Base-by-base conservation (phyloP, 2,888 invertebrate species). In the Elysia crispata region DNA sequence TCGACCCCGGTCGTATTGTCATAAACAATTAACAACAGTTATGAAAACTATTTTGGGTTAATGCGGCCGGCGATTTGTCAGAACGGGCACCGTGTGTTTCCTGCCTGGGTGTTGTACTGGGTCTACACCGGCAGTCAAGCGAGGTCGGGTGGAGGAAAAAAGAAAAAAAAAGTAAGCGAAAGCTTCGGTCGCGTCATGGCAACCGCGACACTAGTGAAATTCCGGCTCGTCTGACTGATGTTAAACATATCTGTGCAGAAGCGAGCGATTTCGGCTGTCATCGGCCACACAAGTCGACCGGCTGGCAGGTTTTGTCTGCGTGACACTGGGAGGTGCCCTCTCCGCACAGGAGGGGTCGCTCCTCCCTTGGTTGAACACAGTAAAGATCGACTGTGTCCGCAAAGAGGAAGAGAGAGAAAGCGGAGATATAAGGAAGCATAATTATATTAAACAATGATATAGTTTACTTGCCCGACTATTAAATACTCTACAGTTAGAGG, bases 11-110 rank as follows among this genome's bases (percentile, higher is more conserved):
- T 25, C 76, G 60, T 60, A 80, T 80, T 80, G 80, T 80, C 80
- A 80, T 70, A 80, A 80, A 80, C 80, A 80, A 80, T 80, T 80
- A 80, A 70, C 70, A 80, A 76, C 80, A 80, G 80, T 80, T 80
- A 80, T 80, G 80, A 80, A 80, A 75, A 80, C 80, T 57, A 75
- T 80, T 80, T 80, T 57, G 31, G 50, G 41, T 62, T 70, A 80
- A 76, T 75, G 41, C 33, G 57, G 67, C 30, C 11, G 62, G 49
- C 80, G 75, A 70, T 67, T 76, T 80, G 80, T 76, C 76, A 69
- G 50, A 15, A 23, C 1, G 41, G 41, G 41, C 41, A 3, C 41
- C 41, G 41, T 41, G 41, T 41, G 41, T 41, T 41, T 41, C 41
- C 41, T 41, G 41, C 41, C 41, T 41, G 41, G 41, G 41, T 41